A percentile compares a stretch with the other conserved stretches of the same genome.
These are phyloP conservation scores for Drosophila nasuta DNA, from an alignment of 1,140 invertebrate genomes.

Conservation along the genomic window DNA sequence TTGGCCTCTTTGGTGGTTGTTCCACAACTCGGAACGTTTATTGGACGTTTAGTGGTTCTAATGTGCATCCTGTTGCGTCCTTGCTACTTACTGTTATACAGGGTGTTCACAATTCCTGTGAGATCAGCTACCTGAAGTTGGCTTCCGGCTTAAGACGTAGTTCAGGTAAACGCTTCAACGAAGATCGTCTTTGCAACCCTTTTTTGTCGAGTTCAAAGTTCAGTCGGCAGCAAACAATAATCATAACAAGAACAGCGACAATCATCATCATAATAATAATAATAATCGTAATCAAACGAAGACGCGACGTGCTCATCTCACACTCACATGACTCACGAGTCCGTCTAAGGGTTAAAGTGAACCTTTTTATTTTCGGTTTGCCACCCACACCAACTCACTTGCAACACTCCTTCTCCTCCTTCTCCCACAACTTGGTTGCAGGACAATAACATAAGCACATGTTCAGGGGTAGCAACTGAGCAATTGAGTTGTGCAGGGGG, in stretches of 20 bases:
- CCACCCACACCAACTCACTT: constrained; percentile 26
- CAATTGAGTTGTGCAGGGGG: neutral
- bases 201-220: constrained; percentile 59
- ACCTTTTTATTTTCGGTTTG: neutral
- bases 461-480: constrained; percentile 32
- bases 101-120: constrained; percentile 36
- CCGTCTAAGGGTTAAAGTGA: constrained; percentile 32
- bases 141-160: constrained; percentile 58
- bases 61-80: constrained; percentile 75
- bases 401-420: neutral
- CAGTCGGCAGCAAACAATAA: constrained; percentile 29
- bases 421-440: neutral
- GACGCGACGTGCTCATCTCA: constrained; percentile 17
- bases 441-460: constrained; percentile 29
- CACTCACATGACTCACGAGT: constrained; percentile 32
- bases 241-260: constrained; percentile 52
- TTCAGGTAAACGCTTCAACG: constrained; percentile 17
- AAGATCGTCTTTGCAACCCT: constrained; percentile 2
- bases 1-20: constrained; percentile 16
- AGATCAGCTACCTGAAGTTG: constrained; percentile 62
- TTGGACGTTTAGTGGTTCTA: constrained; percentile 69
- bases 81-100: constrained; percentile 5
- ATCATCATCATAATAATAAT: constrained; percentile 18
- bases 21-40: constrained; percentile 35
- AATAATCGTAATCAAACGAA: constrained; percentile 16